Evolutionary conservation across 37 sponge, comb jelly and placozoan genomes (phyloP), one percentile per base, ranked within the genome.

Genomic region (Oopsacas minuta): DNA sequence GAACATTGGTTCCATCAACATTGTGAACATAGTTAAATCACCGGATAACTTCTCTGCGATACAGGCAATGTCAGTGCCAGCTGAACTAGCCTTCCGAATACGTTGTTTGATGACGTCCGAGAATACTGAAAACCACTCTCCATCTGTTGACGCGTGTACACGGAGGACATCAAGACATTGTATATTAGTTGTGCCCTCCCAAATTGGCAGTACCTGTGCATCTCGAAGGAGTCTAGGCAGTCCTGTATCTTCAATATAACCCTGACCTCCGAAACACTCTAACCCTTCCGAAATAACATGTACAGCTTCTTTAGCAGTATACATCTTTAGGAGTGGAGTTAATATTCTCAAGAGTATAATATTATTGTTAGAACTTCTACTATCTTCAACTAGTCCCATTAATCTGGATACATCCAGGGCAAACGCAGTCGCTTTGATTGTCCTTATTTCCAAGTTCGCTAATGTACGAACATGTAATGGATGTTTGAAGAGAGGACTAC

Each of bases 111-210:
- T 15, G 5, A 46, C 85, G 15, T 39, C 85, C n/a, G 23, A 23
- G 10, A 36, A 83, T n/a, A 82, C 81, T 23, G 81, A 1, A 20
- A 1, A 34, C 10, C 22, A 90, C 82, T 89, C 85, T 38, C 83
- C 85, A 22, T 89, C 37, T 20, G 87, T 38, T 38, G 91, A 91
- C 32, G 82, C 52, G 7, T 94, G 37, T 0, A 89, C 88, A 81
- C 94, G 90, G 8, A 91, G 69, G 1, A 91, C 88, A 86, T 97
- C 98, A 52, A 93, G 49, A 81, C 92, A 90, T 23, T 94, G 87
- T 25, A 97, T 82, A 81, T 97, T 94, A 35, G 94, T 93, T 5
- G 98, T 97, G 8, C 98, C 98, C 75, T 97, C 98, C 98, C 98
- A 97, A 17, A 97, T 94, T 0, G 98, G 92, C 35, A 94, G 86